Base-by-base conservation (phyloP, 2,113 vertebrate species). In the Lates calcarifer region DNA sequence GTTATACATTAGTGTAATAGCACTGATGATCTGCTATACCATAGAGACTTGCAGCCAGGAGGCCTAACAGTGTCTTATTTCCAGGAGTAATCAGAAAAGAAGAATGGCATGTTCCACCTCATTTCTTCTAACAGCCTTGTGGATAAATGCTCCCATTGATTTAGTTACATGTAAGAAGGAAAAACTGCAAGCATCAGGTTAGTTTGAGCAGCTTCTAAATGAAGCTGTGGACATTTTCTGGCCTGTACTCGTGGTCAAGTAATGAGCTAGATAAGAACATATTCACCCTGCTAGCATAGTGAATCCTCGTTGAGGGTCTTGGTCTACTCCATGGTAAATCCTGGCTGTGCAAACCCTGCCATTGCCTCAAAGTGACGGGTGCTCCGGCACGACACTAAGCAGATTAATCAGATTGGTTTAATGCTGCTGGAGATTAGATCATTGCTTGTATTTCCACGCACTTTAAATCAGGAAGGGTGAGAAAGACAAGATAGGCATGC, bases 101-200 rank as follows among this genome's bases (percentile, higher is more conserved):
- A 49, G 66, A 77, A 58, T 74, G 58, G 41, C 80, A 49, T 56
- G 74, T 91, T 92, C 81, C 83, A 79, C 77, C 74, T 90, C 41
- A 64, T 91, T 91, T 87, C 74, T 77, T 57, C 77, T 79, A 86
- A 87, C 84, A 78, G 74, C 81, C 77, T 63, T 6, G 33, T 61
- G 84, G 72, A 91, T 84, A 74, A 84, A 89, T 77, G 81, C 77
- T 81, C 65, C 76, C 58, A 83, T 64, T 91, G 11, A 81, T 84
- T 88, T 91, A 86, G 90, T 89, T 81, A 81, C 84, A 88, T 74
- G 51, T 24, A 28, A 57, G 73, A 57, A 47, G 74, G 56, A 77
- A 71, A 78, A 83, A 49, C 20, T 70, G 73, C 60, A 55, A 70
- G 17, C 6, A 4, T 82, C 58, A 69, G 63, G 68, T 65, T 77